Base-by-base conservation (phyloP, 2,888 invertebrate species). In the Embidobia sp. region DNA sequence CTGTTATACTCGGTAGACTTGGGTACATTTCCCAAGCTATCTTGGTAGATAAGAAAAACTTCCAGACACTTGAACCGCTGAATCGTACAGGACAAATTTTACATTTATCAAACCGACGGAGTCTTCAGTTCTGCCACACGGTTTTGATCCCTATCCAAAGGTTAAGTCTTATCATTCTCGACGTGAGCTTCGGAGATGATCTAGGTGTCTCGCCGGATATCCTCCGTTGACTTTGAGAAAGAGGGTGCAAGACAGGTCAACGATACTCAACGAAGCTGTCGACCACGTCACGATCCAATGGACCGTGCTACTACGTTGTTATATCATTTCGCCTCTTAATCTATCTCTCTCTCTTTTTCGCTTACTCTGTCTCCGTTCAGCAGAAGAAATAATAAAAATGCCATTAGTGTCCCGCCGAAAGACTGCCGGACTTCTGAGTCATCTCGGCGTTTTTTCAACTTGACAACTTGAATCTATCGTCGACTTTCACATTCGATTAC, bases 381-480 rank as follows among this genome's bases (percentile, higher is more conserved):
- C 26, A 37, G 84, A 31, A 85, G 85, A 89, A 87, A 89, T 89
- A 87, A 88, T 89, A 89, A 89, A 89, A 89, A 86, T 88, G 85
- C 88, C 87, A 88, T 89, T 89, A 88, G 86, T 85, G 87, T 85
- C 84, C 80, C 73, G 80, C 67, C 79, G 80, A 80, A 82, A 73
- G 80, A 77, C 79, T 79, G 22, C 51, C 22, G 22, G 22, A 22
- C 22, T 22, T 22, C 22, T 6, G 6, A 22, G 22, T 22, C 6
- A 22, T 22, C 3, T 22, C 22, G 3, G 6, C 3, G 22, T 22
- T 74, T 77, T 76, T 57, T 53, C 57, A 40, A 82, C 83, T 85
- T 85, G 85, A 86, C 85, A 86, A 85, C 83, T 85, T 84, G 83
- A 86, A 87, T 88, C 84, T 83, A 84, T 85, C 82, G 83, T 79